phyloP scores from a whole-genome alignment of 2,113 vertebrate genomes.

The Sialia sialis region DNA sequence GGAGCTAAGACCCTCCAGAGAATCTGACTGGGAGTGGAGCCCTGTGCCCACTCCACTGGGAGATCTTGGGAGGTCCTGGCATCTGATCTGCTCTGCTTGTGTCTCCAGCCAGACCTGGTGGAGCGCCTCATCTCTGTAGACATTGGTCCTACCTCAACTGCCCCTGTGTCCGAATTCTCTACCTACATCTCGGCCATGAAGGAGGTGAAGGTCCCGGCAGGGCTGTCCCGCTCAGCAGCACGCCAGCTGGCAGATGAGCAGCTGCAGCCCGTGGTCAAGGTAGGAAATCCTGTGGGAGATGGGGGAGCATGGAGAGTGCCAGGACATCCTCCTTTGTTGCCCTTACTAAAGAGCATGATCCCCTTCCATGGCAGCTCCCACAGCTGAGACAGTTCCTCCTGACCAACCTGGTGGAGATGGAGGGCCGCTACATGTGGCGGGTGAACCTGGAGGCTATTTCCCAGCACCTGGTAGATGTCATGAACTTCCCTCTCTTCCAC shows the following conservation, averaged over 20 bases:
- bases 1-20: neutral
- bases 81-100: neutral
- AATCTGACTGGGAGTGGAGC: neutral
- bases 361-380: slow-evolving; percentile 63
- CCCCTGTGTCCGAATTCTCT: slow-evolving; percentile 66
- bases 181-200: slow-evolving; percentile 86
- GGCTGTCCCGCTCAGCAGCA: slow-evolving; percentile 82
- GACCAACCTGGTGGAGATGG: slow-evolving; percentile 86
- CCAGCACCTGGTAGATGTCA: slow-evolving; percentile 77
- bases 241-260: slow-evolving; percentile 86
- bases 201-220: slow-evolving; percentile 73
- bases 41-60: rapidly evolving
- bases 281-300: neutral
- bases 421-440: slow-evolving; percentile 82
- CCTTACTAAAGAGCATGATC: neutral
- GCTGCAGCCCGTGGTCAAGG: slow-evolving; percentile 79
- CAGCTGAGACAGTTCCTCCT: slow-evolving; percentile 88
- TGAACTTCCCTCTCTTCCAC: slow-evolving; percentile 81
- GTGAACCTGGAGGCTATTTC: slow-evolving; percentile 88
- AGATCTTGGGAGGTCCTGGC: neutral
- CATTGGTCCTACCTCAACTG: slow-evolving; percentile 77
- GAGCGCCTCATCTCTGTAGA: slow-evolving; percentile 88
- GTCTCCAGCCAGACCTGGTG: slow-evolving; percentile 83
- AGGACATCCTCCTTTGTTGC: neutral
- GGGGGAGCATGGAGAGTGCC: neutral